Evolutionary conservation across 2,113 vertebrate species (phyloP), one percentile per base, ranked within the genome.

Genomic region (Sialia sialis): DNA sequence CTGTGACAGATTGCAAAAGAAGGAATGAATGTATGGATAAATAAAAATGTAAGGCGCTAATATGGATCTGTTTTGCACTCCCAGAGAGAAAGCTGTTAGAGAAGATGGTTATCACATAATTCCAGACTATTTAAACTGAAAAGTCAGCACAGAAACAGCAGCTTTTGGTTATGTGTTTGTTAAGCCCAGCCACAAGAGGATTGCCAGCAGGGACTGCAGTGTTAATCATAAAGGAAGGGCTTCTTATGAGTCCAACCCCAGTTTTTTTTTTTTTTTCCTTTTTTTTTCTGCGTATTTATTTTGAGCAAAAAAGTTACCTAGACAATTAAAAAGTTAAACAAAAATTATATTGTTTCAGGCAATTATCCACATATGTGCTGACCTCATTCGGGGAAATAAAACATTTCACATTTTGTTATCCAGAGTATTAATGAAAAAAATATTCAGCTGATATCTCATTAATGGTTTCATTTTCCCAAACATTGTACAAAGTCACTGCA

Each of bases 381-480:
- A 83, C 87, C 93, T 93, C 87, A 90, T 94, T 94, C 95, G 41
- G 46, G 26, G 55, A 93, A 97, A 94, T 79, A 92, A 95, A 93
- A 46, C 66, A 80, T 94, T 94, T 95, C 41, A 49, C 46, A 59
- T 91, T 95, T 95, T 97, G 85, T 96, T 95, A 89, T 43, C 10
- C 36, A 27, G 43, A 87, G 11, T 70, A 70, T 85, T 90, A 67
- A 95, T 66, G 85, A 83, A 94, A 90, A 90, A 96, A 95, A 87
- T 95, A 93, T 92, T 90, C 88, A 70, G 48, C 76, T 95, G 85
- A 38, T 91, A 87, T 63, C 59, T 90, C 75, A 88, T 95, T 96
- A 96, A 95, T 89, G 60, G 75, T 95, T 94, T 94, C 87, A 93
- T 97, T 95, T 94, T 90, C 75, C 82, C 87, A 95, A 91, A 96